phyloP scores from a whole-genome alignment of 2,797 vertebrate species.

The Macroramphosus scolopax region DNA sequence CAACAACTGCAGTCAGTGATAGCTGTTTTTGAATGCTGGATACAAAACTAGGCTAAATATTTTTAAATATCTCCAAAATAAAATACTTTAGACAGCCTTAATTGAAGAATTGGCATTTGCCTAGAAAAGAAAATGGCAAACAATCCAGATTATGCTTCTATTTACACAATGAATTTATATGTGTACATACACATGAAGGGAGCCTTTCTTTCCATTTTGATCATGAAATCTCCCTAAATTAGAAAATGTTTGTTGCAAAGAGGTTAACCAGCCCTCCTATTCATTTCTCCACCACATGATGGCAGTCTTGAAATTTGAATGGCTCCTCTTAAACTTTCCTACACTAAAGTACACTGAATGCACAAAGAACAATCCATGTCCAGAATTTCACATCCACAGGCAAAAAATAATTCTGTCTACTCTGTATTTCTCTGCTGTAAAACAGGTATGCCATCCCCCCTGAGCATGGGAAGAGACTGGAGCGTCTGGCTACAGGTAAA shows the following conservation, averaged over 20 bases:
- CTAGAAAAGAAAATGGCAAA: too few species aligned
- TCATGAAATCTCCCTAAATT: too few species aligned
- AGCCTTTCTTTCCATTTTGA: too few species aligned
- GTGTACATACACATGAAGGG: too few species aligned
- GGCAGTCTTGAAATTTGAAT: constrained; percentile 63
- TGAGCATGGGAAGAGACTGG: constrained; percentile 81
- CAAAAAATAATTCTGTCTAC: constrained; percentile 30
- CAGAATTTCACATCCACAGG: constrained; percentile 18
- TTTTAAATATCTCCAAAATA: neutral
- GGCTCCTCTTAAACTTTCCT: constrained; percentile 1
- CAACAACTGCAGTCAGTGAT: neutral
- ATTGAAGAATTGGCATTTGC: too few species aligned
- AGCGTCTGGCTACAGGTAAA: constrained; percentile 81
- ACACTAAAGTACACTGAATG: constrained; percentile 5
- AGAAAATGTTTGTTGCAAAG: too few species aligned
- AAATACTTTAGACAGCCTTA: constrained; percentile 1
- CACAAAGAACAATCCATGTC: constrained; percentile 20
- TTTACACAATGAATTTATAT: too few species aligned
- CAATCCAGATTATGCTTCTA: too few species aligned
- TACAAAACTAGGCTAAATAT: neutral
- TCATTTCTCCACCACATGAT: constrained; percentile 64
- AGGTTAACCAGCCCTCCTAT: too few species aligned
- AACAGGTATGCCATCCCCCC: constrained; percentile 82
- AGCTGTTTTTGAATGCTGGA: constrained; percentile 5
- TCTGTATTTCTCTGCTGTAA: constrained; percentile 27